Evolutionary conservation across 2,888 invertebrate genomes (phyloP), one percentile per base, ranked within the genome.

Genomic region (Megaustenia siamemsis): DNA sequence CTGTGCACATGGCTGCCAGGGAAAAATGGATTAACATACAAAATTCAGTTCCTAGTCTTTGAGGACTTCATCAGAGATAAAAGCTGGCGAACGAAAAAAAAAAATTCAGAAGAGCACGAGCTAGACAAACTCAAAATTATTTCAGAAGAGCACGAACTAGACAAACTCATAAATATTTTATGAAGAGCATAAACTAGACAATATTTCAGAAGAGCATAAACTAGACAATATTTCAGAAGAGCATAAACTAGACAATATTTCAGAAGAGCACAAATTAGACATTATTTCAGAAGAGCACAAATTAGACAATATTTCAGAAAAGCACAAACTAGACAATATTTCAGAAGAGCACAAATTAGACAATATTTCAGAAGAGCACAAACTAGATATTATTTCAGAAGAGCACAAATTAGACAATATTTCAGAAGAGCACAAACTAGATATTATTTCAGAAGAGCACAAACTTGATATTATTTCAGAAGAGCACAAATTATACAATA

Each of bases 131-230:
- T n/a, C n/a, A n/a, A n/a, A n/a, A n/a, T n/a, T n/a, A n/a, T n/a
- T n/a, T n/a, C n/a, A n/a, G n/a, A n/a, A n/a, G n/a, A n/a, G n/a
- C n/a, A n/a, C n/a, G n/a, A n/a, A n/a, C n/a, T n/a, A n/a, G n/a
- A n/a, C n/a, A n/a, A n/a, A n/a, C n/a, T n/a, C n/a, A n/a, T n/a
- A n/a, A n/a, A n/a, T n/a, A n/a, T n/a, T n/a, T n/a, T n/a, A n/a
- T n/a, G n/a, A n/a, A n/a, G n/a, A n/a, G n/a, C n/a, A n/a, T n/a
- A n/a, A n/a, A n/a, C n/a, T n/a, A n/a, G 38, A 89, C 82, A 88
- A 94, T 94, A 71, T 94, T 93, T 69, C 92, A 89, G 88, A 93
- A 91, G 40, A 92, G 91, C 32, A 93, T 92, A 90, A 92, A 92
- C 92, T 93, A 89, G 38, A 89, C 82, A 88, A 94, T 94, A 71